Conservation (phyloP, 2,888 invertebrate genomes). For the Cerastis rubricosa region DNA sequence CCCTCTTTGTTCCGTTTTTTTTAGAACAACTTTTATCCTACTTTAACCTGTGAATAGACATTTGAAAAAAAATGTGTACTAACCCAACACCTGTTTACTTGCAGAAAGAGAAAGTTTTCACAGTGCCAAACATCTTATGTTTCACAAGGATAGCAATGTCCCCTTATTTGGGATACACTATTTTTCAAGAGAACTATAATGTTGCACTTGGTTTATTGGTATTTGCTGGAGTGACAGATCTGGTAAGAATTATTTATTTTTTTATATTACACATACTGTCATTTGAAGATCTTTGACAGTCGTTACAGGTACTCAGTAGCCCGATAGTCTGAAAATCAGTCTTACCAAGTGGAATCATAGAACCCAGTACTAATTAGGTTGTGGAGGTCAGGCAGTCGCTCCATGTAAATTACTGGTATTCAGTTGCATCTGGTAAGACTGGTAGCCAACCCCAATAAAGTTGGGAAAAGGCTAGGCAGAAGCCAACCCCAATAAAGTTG, state of each 20-base stretch:
- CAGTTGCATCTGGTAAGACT: too few relatives aligned
- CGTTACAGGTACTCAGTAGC: too few relatives aligned
- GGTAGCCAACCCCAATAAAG: too few relatives aligned
- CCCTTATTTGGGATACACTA: conserved; percentile 97
- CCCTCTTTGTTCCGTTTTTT: not conserved
- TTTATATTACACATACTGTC: too few relatives aligned
- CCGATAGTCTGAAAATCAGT: too few relatives aligned
- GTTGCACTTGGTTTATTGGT: conserved; percentile 95
- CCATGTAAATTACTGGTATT: too few relatives aligned
- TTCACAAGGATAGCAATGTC: conserved; percentile 95
- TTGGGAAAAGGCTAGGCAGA: too few relatives aligned
- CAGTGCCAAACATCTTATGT: conserved; percentile 98
- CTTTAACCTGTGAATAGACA: not conserved
- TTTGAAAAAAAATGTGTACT: conserved; percentile 25
- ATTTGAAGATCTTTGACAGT: too few relatives aligned
- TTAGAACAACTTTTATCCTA: not conserved
- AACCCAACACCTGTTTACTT: conserved; percentile 62
- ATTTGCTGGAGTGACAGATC: conserved; percentile 97
- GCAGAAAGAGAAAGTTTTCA: conserved; percentile 96
- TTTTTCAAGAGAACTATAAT: conserved; percentile 95
- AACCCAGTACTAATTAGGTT: too few relatives aligned
- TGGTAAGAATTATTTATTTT: conserved; percentile 90
- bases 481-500: too few relatives aligned
- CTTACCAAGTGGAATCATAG: too few relatives aligned
- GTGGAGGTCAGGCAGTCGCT: too few relatives aligned